Evolutionary conservation across 2,113 vertebrate species (phyloP).

Genomic region (Sapajus apella): DNA sequence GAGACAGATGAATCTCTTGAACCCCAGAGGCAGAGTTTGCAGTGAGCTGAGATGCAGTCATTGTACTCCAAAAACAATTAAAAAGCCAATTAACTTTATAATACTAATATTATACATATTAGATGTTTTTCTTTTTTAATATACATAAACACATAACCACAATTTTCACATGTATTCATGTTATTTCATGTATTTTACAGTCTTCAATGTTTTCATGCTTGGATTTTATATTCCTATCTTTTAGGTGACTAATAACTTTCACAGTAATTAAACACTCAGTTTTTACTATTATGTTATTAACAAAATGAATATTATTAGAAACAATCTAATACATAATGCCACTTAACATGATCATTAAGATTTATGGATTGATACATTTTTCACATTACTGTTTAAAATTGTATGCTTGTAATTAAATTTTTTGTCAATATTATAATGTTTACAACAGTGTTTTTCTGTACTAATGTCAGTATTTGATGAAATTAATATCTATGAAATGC

Average conservation of each 20-base stretch:
- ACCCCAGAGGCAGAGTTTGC: too few relatives aligned
- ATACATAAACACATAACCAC: background rate
- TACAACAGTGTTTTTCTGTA: background rate
- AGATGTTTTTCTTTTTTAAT: background rate
- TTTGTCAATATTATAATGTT: background rate
- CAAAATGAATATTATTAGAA: background rate
- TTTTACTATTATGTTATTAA: background rate
- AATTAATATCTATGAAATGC: background rate
- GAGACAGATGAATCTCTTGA: too few relatives aligned
- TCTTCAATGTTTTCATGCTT: background rate
- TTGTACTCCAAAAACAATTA: too few relatives aligned
- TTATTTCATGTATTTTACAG: background rate
- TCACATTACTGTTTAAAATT: background rate
- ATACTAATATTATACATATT: background rate
- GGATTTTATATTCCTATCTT: background rate
- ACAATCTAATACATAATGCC: background rate
- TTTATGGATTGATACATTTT: background rate
- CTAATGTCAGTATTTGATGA: background rate
- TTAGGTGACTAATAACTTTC: background rate
- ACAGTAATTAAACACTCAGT: background rate
- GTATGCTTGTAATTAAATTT: background rate
- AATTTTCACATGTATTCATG: background rate
- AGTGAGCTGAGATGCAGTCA: too few relatives aligned
- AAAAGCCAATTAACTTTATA: background rate
- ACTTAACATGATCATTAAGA: constrained; percentile 17